Conservation (phyloP, 2,113 vertebrate genomes). For the Etheostoma spectabile region DNA sequence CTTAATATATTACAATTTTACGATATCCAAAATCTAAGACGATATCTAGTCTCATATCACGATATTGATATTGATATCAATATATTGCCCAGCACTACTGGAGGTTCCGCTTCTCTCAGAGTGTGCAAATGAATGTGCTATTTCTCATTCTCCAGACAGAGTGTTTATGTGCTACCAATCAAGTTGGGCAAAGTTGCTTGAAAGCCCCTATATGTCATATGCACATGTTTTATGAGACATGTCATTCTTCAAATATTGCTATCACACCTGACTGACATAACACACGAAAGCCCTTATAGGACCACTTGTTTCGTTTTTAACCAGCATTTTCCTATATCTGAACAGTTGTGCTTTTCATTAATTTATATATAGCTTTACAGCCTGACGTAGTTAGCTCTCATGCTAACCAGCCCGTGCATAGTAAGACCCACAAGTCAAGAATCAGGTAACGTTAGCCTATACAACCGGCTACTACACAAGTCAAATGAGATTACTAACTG, state of each 20-base stretch:
- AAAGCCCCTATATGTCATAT: background rate
- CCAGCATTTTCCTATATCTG: background rate
- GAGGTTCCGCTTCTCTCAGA: background rate
- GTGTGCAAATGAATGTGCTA: background rate
- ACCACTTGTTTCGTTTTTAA: background rate
- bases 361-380: background rate
- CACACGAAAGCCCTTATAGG: background rate
- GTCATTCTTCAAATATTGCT: background rate
- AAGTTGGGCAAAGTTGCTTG: background rate
- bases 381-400: background rate
- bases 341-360: background rate
- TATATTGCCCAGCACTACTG: too few relatives aligned
- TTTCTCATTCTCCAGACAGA: background rate
- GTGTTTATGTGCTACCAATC: background rate
- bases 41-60: too few relatives aligned
- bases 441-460: background rate
- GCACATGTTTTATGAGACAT: background rate
- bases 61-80: too few relatives aligned
- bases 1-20: too few relatives aligned
- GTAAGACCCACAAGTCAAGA: constrained; percentile 17
- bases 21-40: too few relatives aligned
- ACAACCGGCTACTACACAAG: too few relatives aligned
- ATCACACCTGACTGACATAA: background rate
- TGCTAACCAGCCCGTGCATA: constrained; percentile 19
- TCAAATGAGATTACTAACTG: background rate